Evolutionary conservation across 92 coral and sea anemone species (phyloP).

Genomic region (Umimayanthus kanabou): DNA sequence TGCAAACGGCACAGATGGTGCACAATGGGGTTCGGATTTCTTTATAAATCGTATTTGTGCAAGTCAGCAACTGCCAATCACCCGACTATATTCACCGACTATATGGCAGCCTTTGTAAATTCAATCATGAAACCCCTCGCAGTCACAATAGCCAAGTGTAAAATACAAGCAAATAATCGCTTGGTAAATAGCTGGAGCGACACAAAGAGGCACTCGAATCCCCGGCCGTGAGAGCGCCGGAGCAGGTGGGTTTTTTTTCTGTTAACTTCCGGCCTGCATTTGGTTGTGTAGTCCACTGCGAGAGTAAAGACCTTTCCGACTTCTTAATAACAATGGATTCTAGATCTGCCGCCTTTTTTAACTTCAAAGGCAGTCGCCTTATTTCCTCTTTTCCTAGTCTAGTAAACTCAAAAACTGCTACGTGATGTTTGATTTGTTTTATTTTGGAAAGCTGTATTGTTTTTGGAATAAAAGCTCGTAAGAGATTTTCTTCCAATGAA

Average conservation of each 20-base stretch:
- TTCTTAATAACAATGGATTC: neutral
- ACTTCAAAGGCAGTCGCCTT: neutral
- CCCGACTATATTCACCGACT: neutral
- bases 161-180: constrained; percentile 26
- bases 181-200: neutral
- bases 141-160: constrained; percentile 26
- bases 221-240: neutral
- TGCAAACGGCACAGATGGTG: neutral
- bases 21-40: neutral
- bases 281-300: neutral
- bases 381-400: neutral
- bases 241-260: constrained; percentile 15
- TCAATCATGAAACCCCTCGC: constrained; percentile 2
- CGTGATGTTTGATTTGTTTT: too few species aligned
- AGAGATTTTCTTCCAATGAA: too few species aligned
- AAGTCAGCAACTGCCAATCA: neutral
- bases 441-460: too few species aligned
- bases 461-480: too few species aligned
- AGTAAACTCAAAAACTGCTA: neutral
- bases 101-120: neutral
- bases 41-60: neutral
- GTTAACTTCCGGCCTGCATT: constrained; percentile 1
- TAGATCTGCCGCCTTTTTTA: neutral
- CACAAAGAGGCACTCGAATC: constrained; percentile 29
- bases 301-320: neutral